Conservation (phyloP, 2,888 invertebrate species). For the Eledona agricola region DNA sequence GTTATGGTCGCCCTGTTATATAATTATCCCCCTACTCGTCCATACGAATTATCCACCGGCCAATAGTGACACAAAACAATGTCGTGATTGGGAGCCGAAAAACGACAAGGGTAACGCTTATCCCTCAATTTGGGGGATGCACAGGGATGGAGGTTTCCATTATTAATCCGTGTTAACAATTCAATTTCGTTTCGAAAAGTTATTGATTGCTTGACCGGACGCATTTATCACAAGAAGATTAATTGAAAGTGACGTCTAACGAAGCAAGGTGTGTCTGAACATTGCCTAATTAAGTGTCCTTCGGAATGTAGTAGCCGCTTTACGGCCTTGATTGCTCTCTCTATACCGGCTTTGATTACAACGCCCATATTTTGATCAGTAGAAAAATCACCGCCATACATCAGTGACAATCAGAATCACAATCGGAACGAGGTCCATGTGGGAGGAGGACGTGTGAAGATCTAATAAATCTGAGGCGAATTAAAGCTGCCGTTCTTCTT, state of each 20-base stretch:
- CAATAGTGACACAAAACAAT: constrained; percentile 42
- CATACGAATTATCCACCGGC: constrained; percentile 41
- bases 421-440: constrained; percentile 1
- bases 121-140: constrained; percentile 26
- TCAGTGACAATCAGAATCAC: constrained; percentile 32
- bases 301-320: constrained; percentile 43
- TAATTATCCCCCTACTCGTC: constrained; percentile 41
- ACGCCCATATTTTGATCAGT: constrained; percentile 30
- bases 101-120: constrained; percentile 36
- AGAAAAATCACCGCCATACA: constrained; percentile 34
- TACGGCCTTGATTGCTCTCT: constrained; percentile 35
- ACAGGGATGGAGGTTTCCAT: constrained; percentile 16
- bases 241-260: constrained; percentile 34
- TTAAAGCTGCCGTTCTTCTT: too few species aligned
- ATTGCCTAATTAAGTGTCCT: constrained; percentile 43
- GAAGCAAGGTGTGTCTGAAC: constrained; percentile 39
- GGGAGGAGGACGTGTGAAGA: constrained; percentile 1
- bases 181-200: constrained; percentile 25
- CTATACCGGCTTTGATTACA: constrained; percentile 37
- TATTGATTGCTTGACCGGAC: constrained; percentile 37
- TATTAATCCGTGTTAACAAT: constrained; percentile 17
- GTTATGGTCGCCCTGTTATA: constrained; percentile 43
- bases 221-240: constrained; percentile 38
- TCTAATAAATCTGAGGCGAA: too few species aligned
- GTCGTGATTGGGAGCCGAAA: constrained; percentile 40